These are phyloP conservation scores for Gymnodraco acuticeps DNA, from an alignment of 2,797 vertebrate species.

Conservation along the genomic window DNA sequence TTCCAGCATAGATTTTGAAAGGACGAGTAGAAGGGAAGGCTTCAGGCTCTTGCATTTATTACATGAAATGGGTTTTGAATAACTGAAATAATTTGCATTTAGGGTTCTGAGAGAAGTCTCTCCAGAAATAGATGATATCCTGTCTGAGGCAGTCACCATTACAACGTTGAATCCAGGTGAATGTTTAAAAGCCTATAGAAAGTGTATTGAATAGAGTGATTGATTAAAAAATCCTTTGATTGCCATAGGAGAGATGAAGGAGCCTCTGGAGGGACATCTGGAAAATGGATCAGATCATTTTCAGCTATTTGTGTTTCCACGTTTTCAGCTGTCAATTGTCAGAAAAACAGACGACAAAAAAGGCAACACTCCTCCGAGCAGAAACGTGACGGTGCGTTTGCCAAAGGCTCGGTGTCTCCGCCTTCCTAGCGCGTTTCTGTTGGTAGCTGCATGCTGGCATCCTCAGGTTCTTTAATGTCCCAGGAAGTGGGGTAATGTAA, in stretches of 20 bases:
- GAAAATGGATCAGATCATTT: conserved; percentile 63
- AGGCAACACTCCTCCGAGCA: conserved; percentile 42
- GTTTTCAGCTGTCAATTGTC: conserved; percentile 54
- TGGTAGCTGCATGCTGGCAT: conserved; percentile 70
- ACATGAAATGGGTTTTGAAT: conserved; percentile 1
- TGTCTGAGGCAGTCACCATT: not conserved
- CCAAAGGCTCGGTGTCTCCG: conserved; percentile 56
- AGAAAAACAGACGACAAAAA: conserved; percentile 26
- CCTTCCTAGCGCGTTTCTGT: conserved; percentile 57
- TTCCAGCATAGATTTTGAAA: conserved; percentile 53
- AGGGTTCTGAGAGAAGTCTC: conserved; percentile 16
- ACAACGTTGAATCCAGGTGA: conserved; percentile 3
- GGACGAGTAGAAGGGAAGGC: conserved; percentile 1
- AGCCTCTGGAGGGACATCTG: conserved; percentile 19
- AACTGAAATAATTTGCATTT: conserved; percentile 9
- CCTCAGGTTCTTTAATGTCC: conserved; percentile 78
- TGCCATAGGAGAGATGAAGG: conserved; percentile 1
- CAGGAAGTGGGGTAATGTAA: conserved; percentile 58
- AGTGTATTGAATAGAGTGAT: conserved; percentile 15
- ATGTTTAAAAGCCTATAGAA: conserved; percentile 14
- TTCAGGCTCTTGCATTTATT: not conserved
- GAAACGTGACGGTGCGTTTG: conserved; percentile 42
- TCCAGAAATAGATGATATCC: conserved; percentile 2
- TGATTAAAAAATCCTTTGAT: conserved; percentile 7
- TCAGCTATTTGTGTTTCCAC: conserved; percentile 58